Conservation (phyloP, 2,113 vertebrate species). For the Trogon melanurus region DNA sequence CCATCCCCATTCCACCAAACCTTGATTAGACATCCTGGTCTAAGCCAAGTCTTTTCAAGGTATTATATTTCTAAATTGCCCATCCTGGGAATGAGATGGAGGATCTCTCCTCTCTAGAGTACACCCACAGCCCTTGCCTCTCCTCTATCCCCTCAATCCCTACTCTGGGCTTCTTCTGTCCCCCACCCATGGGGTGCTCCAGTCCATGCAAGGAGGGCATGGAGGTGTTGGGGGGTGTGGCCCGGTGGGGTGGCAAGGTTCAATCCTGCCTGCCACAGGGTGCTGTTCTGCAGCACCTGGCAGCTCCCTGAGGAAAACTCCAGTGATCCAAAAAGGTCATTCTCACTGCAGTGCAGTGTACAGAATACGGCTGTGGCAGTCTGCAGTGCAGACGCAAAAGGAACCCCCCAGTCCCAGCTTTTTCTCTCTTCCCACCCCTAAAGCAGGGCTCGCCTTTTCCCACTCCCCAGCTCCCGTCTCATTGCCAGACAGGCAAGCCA, state of each 20-base stretch:
- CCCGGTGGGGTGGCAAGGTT: background rate
- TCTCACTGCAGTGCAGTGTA: rapidly evolving
- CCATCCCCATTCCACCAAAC: background rate
- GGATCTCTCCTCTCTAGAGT: background rate
- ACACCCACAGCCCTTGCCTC: background rate
- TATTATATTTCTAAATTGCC: background rate
- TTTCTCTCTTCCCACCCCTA: background rate
- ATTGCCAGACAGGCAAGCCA: background rate
- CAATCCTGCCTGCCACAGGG: background rate
- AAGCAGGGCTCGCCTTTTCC: background rate
- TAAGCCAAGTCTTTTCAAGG: background rate
- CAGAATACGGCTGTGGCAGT: background rate
- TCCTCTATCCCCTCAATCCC: background rate
- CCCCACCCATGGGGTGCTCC: background rate
- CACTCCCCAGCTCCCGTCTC: background rate
- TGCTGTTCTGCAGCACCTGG: background rate
- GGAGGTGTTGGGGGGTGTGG: background rate
- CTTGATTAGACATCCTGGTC: rapidly evolving
- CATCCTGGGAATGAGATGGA: background rate
- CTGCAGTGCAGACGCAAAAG: background rate
- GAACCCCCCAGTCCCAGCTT: background rate
- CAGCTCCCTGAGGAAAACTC: background rate
- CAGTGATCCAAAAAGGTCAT: background rate
- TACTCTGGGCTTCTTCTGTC: background rate
- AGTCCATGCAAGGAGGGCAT: background rate